phyloP scores from a whole-genome alignment of 2,113 vertebrate genomes.

The Labrus mixtus region DNA sequence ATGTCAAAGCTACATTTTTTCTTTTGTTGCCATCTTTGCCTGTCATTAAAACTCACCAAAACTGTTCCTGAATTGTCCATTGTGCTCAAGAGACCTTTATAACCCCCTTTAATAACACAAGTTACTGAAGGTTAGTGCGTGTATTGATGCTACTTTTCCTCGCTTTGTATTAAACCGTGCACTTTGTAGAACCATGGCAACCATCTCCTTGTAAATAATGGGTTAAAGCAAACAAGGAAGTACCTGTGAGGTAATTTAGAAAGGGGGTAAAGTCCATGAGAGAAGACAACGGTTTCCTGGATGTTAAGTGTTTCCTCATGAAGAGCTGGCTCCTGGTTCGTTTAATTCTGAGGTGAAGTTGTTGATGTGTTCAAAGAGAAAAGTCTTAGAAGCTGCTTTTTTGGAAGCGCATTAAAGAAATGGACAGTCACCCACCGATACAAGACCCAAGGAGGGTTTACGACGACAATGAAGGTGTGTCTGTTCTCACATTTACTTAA shows the following conservation, averaged over 20 bases:
- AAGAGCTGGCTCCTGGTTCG: constrained; percentile 1
- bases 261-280: constrained; percentile 77
- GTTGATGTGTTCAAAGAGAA: constrained; percentile 7
- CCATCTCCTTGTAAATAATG: constrained; percentile 38
- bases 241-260: constrained; percentile 55
- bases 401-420: constrained; percentile 31
- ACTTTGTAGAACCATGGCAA: neutral
- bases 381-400: neutral
- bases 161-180: neutral
- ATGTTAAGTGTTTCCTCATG: constrained; percentile 29
- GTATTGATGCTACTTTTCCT: neutral
- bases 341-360: constrained; percentile 8
- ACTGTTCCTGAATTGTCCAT: neutral
- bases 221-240: constrained; percentile 81
- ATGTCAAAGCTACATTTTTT: neutral
- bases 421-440: constrained; percentile 35
- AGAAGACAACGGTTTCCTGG: constrained; percentile 34
- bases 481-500: constrained; percentile 1
- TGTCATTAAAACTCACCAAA: neutral
- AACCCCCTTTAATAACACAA: neutral
- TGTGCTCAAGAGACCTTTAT: neutral
- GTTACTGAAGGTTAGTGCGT: neutral
- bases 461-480: constrained; percentile 25
- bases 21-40: no score
- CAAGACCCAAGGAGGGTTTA: constrained; percentile 14